phyloP scores from a whole-genome alignment of 2,888 invertebrate genomes.

The Empis stercorea region DNA sequence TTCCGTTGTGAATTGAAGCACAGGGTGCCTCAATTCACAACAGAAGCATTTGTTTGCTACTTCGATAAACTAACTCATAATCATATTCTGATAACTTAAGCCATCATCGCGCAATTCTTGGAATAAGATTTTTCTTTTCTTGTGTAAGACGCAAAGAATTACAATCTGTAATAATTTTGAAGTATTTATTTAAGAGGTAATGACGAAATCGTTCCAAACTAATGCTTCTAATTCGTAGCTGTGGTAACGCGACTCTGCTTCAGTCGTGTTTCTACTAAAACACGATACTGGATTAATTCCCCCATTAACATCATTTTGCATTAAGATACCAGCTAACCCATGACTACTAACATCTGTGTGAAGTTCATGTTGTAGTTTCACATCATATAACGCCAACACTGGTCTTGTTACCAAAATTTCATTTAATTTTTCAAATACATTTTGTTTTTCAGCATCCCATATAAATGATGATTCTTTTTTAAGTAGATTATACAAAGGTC shows the following conservation, averaged over 20 bases:
- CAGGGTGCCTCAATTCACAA: too few relatives aligned
- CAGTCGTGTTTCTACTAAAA: constrained; percentile 2
- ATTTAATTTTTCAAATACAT: too few relatives aligned
- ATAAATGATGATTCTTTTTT: too few relatives aligned
- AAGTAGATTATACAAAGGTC: too few relatives aligned
- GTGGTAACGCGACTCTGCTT: not conserved
- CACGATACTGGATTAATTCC: not conserved
- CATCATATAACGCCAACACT: too few relatives aligned
- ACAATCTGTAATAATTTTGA: constrained; percentile 4
- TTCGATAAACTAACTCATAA: constrained; percentile 4
- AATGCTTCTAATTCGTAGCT: constrained; percentile 3
- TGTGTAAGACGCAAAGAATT: not conserved
- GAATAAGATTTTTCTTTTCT: not conserved
- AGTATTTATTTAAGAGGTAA: constrained; percentile 1
- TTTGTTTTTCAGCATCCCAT: too few relatives aligned
- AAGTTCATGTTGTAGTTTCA: too few relatives aligned
- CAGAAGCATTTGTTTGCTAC: constrained; percentile 17
- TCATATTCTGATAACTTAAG: constrained; percentile 8
- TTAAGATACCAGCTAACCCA: not conserved
- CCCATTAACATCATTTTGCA: not conserved
- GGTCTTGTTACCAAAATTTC: too few relatives aligned
- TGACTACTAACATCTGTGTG: not conserved
- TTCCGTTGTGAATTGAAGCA: too few relatives aligned
- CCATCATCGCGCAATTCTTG: constrained; percentile 21
- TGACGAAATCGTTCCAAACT: constrained; percentile 1